These are phyloP conservation scores for Calyptomena viridis DNA, from an alignment of 2,113 vertebrate species.

Conservation along the genomic window DNA sequence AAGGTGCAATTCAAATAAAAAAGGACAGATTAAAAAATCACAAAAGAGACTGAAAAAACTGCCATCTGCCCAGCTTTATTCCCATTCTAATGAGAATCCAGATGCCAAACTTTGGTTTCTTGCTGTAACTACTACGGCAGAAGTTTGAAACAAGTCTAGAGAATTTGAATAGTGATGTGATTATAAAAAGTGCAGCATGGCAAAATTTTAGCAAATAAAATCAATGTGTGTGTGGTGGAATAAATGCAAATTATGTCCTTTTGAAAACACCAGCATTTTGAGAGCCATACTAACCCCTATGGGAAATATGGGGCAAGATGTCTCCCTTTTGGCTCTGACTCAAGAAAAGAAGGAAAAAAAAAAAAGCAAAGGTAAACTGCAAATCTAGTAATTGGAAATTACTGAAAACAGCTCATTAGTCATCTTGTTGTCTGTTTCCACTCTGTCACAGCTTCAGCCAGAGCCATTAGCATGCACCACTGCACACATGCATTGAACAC, in stretches of 20 bases:
- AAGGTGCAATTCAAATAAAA: not conserved
- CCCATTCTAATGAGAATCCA: not conserved
- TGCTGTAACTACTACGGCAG: not conserved
- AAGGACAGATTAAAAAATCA: not conserved
- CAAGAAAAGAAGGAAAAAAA: not conserved
- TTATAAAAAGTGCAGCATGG: not conserved
- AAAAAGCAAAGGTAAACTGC: conserved; percentile 44
- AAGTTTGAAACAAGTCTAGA: not conserved
- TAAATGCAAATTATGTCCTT: not conserved
- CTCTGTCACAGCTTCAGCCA: conserved; percentile 49
- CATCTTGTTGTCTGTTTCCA: conserved; percentile 62
- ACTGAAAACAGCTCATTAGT: conserved; percentile 69
- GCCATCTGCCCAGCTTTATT: not conserved
- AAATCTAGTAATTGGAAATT: conserved; percentile 62
- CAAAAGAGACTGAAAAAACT: not conserved
- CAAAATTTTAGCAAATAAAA: not conserved
- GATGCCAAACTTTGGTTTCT: not conserved
- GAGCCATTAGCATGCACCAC: conserved; percentile 62
- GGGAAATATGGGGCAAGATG: conserved; percentile 24
- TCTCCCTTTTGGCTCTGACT: conserved; percentile 32
- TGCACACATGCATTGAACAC: conserved; percentile 61
- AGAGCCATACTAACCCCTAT: not conserved
- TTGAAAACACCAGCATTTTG: not conserved
- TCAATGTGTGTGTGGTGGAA: not conserved
- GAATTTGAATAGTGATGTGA: not conserved